Percentiles rank a stretch among this genome's conserved stretches.
phyloP scores from a whole-genome alignment of 2,797 vertebrate genomes.

The Phyllotis vaccarum region DNA sequence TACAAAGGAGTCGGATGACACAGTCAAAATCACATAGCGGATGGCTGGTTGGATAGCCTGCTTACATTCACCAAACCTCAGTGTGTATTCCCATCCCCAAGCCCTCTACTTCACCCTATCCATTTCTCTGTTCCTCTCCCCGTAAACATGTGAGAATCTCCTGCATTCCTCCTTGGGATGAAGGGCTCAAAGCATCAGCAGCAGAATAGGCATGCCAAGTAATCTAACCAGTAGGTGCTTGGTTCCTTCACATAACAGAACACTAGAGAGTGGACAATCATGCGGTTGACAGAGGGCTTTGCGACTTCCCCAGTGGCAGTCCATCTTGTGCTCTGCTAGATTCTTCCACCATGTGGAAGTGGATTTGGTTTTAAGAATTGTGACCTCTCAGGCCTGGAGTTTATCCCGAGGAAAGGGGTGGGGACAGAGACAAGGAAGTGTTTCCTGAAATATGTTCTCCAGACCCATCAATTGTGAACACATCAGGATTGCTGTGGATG shows the following conservation, averaged over 20 bases:
- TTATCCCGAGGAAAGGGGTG: neutral
- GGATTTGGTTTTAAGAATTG: neutral
- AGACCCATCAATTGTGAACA: neutral
- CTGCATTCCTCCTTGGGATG: neutral
- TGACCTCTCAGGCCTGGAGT: neutral
- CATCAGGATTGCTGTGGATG: neutral
- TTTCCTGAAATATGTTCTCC: neutral
- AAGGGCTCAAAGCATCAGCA: neutral
- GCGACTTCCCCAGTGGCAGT: neutral
- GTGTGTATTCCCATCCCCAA: neutral
- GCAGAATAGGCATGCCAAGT: neutral
- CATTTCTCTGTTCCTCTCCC: neutral
- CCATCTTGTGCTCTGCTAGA: neutral
- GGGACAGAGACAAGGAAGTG: neutral
- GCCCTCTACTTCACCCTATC: neutral
- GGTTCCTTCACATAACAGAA: neutral
- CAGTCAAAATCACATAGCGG: neutral
- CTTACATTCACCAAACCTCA: neutral
- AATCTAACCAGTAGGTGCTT: neutral
- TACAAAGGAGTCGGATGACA: neutral
- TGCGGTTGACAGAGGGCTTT: neutral
- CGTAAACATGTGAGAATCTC: neutral
- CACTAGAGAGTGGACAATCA: neutral
- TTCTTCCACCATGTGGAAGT: neutral
- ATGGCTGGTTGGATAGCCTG: neutral